phyloP scores from a whole-genome alignment of 2,888 invertebrate species.

The Chrysina gloriosa region DNA sequence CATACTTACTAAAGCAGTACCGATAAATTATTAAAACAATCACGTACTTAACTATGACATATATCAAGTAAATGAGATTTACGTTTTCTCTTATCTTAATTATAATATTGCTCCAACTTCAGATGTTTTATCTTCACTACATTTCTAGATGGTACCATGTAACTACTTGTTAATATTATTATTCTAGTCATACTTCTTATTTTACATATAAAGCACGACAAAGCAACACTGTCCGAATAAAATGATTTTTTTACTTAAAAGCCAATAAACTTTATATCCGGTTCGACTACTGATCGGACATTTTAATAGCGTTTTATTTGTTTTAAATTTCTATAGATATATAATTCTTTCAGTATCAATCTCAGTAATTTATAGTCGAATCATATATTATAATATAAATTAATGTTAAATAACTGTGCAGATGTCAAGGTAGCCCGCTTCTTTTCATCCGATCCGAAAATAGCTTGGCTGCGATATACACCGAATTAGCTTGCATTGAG shows the following conservation, averaged over 20 bases:
- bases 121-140: constrained; percentile 2
- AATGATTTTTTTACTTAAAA: constrained; percentile 15
- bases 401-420: constrained; percentile 5
- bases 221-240: constrained; percentile 6
- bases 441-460: not conserved
- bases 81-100: not conserved
- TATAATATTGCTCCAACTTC: not conserved
- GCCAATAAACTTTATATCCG: constrained; percentile 7
- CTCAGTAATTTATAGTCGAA: not conserved
- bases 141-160: not conserved
- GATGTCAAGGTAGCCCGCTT: constrained; percentile 8
- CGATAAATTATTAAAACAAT: not conserved
- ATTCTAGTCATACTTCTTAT: constrained; percentile 1
- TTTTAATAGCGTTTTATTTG: not conserved
- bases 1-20: not conserved
- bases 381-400: not conserved
- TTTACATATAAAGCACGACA: constrained; percentile 16
- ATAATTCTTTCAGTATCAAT: not conserved
- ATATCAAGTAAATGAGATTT: constrained; percentile 13
- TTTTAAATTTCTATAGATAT: not conserved
- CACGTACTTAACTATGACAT: constrained; percentile 13
- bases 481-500: not conserved
- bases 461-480: not conserved
- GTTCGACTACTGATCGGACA: not conserved
- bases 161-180: not conserved